Conservation (phyloP, 2,797 vertebrate genomes). For the Gallinago solitaria region DNA sequence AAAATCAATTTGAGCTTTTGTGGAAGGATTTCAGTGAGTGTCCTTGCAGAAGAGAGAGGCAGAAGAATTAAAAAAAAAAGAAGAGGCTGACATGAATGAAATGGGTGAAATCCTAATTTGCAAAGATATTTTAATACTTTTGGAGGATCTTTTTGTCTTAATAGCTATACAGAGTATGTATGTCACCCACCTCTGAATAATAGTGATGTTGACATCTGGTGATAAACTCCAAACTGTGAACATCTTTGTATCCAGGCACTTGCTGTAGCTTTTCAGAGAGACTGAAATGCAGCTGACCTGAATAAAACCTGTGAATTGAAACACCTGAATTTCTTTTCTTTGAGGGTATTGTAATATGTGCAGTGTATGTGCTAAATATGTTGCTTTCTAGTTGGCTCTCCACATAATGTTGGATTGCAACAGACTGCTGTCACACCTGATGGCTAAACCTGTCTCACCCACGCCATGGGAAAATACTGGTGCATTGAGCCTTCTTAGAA, state of each 20-base stretch:
- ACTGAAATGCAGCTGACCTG: conserved; percentile 25
- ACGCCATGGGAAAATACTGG: conserved; percentile 39
- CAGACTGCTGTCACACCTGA: conserved; percentile 57
- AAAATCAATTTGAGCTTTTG: background rate
- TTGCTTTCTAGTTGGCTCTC: conserved; percentile 65
- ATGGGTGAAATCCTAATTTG: background rate
- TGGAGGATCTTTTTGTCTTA: background rate
- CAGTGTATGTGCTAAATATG: conserved; percentile 39
- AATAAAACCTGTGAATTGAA: conserved; percentile 35
- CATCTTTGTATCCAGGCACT: background rate
- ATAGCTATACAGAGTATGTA: background rate
- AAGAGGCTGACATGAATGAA: background rate
- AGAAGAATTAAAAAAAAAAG: background rate
- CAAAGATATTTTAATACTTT: background rate
- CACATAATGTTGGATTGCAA: conserved; percentile 41
- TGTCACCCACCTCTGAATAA: background rate
- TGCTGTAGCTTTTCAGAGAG: conserved; percentile 31
- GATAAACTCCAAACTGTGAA: background rate
- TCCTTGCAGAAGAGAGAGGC: background rate
- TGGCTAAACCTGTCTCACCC: conserved; percentile 58
- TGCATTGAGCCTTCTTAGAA: conserved; percentile 56
- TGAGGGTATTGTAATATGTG: conserved; percentile 42
- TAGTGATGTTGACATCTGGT: background rate
- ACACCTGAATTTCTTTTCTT: conserved; percentile 30
- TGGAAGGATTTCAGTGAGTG: background rate